phyloP scores from a whole-genome alignment of 2,113 vertebrate species.

The Petrocephalus zakoni region DNA sequence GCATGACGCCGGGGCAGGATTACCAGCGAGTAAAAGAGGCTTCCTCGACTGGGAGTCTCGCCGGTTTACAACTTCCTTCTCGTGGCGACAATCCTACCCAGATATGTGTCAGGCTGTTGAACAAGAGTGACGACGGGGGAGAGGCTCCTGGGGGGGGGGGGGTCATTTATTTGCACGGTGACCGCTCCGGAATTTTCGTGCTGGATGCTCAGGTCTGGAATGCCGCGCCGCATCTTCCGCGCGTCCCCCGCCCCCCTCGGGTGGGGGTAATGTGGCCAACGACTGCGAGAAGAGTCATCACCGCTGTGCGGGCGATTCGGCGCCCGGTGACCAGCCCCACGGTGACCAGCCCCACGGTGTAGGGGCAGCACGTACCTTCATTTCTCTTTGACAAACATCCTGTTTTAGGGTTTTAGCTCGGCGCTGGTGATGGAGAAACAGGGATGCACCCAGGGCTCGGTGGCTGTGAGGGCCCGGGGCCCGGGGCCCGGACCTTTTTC shows the following conservation, averaged over 20 bases:
- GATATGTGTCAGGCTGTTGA: constrained; percentile 61
- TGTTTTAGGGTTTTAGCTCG: neutral
- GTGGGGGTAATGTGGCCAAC: neutral
- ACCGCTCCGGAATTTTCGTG: neutral
- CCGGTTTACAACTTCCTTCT: constrained; percentile 71
- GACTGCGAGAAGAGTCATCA: neutral
- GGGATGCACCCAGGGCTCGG: neutral
- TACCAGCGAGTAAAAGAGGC: constrained; percentile 53
- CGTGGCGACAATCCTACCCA: constrained; percentile 59
- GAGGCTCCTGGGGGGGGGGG: constrained; percentile 22
- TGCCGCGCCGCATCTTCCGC: neutral
- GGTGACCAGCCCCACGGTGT: neutral
- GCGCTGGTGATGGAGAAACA: neutral
- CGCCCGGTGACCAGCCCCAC: neutral
- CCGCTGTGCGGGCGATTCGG: neutral
- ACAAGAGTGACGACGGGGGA: constrained; percentile 56
- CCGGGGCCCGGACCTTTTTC: neutral
- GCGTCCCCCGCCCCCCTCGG: neutral
- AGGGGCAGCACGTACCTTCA: neutral
- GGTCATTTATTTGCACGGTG: neutral
- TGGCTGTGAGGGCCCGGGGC: neutral
- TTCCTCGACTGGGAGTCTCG: constrained; percentile 60
- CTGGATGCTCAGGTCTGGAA: neutral
- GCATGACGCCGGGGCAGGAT: constrained; percentile 59
- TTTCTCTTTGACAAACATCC: neutral